Evolutionary conservation across 2,113 vertebrate genomes (phyloP), one percentile per base, ranked within the genome.

Genomic region (Phrynocephalus versicolor): DNA sequence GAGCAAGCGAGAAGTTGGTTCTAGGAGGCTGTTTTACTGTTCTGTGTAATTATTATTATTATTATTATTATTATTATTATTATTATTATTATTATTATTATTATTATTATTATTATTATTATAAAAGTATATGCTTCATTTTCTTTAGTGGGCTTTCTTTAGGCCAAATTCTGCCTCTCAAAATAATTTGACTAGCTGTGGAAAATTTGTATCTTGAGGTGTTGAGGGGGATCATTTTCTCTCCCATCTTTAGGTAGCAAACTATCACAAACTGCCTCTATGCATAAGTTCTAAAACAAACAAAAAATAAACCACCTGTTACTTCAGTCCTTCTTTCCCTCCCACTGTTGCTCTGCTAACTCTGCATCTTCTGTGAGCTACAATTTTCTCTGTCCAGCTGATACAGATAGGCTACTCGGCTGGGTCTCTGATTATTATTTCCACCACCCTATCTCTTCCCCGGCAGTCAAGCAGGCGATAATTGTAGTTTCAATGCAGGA

Each of bases 401-500:
- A 2, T 55, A 6, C 0, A 30, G n/a, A 19, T 51, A 12, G 0
- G 23, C n/a, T 0, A 0, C 51, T 83, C 41, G 6, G 58, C 39
- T 27, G 5, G 39, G 35, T 30, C 76, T 27, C 41, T 83, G 69
- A 14, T 81, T 76, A 79, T 83, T 84, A 74, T 30, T 88, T 70
- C 14, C 35, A 5, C 18, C 62, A 27, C 25, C 39, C 65, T 70
- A 83, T 84, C 70, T n/a, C 76, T 86, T 76, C 55, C 74, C 74
- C 41, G 80, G 74, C 16, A 65, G 79, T 0, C 30, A 10, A 77
- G 80, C 9, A 25, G 23, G 27, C 71, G 71, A 71, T 82, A 67
- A 89, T 33, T 69, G 77, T 41, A 86, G 82, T 84, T 91, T 93
- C 92, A 89, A 90, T 94, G 89, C 83, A 81, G 39, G 82, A 92